These are phyloP conservation scores for Phragmatobia fuliginosa DNA, from an alignment of 2,888 invertebrate species.

Conservation along the genomic window DNA sequence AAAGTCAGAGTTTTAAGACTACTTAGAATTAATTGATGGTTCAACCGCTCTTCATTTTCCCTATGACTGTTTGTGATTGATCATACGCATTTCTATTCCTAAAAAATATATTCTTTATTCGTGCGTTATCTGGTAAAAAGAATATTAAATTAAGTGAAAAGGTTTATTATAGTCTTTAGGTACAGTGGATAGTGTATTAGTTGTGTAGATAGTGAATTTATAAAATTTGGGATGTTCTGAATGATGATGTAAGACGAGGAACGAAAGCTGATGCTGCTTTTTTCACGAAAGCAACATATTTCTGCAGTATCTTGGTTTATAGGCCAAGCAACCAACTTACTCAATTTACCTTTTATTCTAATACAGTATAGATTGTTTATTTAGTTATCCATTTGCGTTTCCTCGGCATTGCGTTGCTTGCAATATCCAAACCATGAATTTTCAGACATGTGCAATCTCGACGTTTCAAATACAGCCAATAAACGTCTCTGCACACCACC, in stretches of 20 bases:
- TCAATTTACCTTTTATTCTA: conserved; percentile 9
- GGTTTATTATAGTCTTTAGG: too few species aligned
- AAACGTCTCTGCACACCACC: conserved; percentile 46
- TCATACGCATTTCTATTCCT: too few species aligned
- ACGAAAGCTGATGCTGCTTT: too few species aligned
- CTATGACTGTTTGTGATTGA: neutral
- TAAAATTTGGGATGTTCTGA: too few species aligned
- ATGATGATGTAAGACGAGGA: too few species aligned
- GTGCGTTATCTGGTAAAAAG: neutral
- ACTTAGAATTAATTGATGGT: neutral
- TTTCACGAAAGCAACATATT: too few species aligned
- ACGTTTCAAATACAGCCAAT: conserved; percentile 43
- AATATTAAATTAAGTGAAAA: too few species aligned
- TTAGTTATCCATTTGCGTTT: conserved; percentile 23
- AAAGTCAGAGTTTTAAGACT: neutral
- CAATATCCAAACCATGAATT: conserved; percentile 29
- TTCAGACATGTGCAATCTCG: conserved; percentile 42
- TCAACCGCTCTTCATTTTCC: neutral
- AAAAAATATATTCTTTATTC: neutral
- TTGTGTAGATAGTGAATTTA: too few species aligned
- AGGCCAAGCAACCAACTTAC: neutral
- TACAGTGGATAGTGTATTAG: too few species aligned
- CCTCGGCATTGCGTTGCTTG: conserved; percentile 11
- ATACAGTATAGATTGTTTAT: conserved; percentile 31
- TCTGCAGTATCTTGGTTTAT: too few species aligned